Evolutionary conservation across 2,888 invertebrate species (phyloP).

Genomic region (Tetramorium bicarinatum): DNA sequence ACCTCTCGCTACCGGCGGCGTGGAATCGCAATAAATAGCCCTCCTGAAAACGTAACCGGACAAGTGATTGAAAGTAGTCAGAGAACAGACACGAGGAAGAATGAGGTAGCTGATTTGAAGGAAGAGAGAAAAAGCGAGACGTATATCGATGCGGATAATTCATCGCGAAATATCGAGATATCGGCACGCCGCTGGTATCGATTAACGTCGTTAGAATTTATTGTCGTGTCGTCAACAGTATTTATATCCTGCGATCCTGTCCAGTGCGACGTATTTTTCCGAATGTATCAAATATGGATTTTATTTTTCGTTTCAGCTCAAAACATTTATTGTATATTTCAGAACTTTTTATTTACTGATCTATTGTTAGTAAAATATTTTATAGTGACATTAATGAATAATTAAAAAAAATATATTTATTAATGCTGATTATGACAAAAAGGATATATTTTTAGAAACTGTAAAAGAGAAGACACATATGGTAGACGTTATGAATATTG

Average conservation of each 20-base stretch:
- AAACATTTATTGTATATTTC: constrained; percentile 13
- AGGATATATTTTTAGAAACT: neutral
- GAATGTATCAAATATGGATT: constrained; percentile 23
- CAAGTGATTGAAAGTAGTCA: constrained; percentile 62
- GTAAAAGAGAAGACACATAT: no score
- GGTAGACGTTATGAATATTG: neutral
- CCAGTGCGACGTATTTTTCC: constrained; percentile 20
- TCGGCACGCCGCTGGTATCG: constrained; percentile 35
- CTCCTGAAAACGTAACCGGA: constrained; percentile 65
- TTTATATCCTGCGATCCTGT: constrained; percentile 32
- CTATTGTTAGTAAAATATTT: neutral
- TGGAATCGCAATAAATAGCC: constrained; percentile 78
- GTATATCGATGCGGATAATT: constrained; percentile 61
- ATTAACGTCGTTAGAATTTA: constrained; percentile 55
- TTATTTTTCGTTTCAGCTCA: neutral
- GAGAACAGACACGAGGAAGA: constrained; percentile 26
- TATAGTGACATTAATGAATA: neutral
- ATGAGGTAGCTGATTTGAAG: constrained; percentile 20
- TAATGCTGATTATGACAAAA: neutral
- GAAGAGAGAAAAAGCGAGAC: constrained; percentile 34
- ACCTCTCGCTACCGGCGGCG: constrained; percentile 66
- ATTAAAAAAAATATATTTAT: neutral
- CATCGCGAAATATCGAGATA: constrained; percentile 54
- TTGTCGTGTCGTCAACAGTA: constrained; percentile 42
- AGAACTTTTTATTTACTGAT: neutral